phyloP scores from a whole-genome alignment of 2,113 vertebrate species.

The Picathartes gymnocephalus region DNA sequence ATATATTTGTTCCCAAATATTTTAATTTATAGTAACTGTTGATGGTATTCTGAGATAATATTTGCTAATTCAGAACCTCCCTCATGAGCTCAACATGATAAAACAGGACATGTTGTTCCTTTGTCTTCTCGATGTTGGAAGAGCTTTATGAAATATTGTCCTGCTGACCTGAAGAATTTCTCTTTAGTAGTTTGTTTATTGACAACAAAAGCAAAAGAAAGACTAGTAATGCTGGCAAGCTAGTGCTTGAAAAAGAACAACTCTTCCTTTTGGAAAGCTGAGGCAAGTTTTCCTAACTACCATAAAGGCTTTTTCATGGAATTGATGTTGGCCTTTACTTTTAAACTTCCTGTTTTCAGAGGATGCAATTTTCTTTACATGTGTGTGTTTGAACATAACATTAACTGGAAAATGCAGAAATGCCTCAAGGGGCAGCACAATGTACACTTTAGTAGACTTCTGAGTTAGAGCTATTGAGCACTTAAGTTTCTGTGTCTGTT shows the following conservation, averaged over 20 bases:
- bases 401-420: not conserved
- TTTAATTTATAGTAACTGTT: not conserved
- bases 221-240: not conserved
- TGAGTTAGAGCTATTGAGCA: not conserved
- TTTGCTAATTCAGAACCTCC: not conserved
- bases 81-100: not conserved
- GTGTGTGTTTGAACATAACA: not conserved
- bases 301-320: not conserved
- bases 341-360: not conserved
- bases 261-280: not conserved
- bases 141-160: not conserved
- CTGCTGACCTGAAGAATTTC: not conserved
- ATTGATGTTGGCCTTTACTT: not conserved
- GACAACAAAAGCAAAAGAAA: not conserved
- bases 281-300: not conserved
- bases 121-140: not conserved
- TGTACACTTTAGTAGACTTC: accelerated
- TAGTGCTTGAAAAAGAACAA: not conserved
- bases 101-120: not conserved
- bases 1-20: not conserved
- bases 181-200: not conserved
- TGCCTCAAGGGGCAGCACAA: not conserved
- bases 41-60: not conserved
- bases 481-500: not conserved
- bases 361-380: not conserved